A percentile compares a stretch with the other conserved stretches of the same genome.
These are phyloP conservation scores for Platycercus adscitus DNA, from an alignment of 2,113 vertebrate species.

Conservation along the genomic window DNA sequence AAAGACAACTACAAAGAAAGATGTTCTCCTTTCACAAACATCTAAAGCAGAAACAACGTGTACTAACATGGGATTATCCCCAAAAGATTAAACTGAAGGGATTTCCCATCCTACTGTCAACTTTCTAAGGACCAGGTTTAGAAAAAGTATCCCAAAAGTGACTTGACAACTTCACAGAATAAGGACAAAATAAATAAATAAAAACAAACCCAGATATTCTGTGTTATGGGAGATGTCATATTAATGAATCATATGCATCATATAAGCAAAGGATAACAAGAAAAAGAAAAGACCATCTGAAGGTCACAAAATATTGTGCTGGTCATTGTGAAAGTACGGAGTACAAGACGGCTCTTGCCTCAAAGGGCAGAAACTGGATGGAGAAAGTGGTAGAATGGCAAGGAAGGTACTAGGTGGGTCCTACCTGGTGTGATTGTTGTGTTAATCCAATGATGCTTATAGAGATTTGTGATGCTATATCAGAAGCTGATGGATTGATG, in stretches of 20 bases:
- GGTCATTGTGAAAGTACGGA: neutral
- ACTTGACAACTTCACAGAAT: constrained; percentile 11
- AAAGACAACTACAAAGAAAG: neutral
- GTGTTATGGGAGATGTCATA: neutral
- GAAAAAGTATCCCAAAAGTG: constrained; percentile 12
- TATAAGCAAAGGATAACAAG: neutral
- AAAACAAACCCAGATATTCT: neutral
- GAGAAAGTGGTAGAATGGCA: neutral
- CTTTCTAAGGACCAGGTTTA: neutral
- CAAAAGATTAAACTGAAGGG: neutral
- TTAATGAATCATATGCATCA: neutral
- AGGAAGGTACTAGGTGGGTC: neutral
- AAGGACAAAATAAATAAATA: neutral
- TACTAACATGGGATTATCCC: neutral
- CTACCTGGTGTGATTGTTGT: neutral
- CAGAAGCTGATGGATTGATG: neutral
- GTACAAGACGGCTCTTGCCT: neutral
- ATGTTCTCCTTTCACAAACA: neutral
- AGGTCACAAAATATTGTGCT: neutral
- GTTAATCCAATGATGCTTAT: neutral
- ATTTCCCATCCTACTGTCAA: neutral
- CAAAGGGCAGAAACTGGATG: neutral
- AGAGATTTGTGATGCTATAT: neutral
- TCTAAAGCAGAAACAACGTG: neutral
- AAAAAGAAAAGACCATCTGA: neutral